A percentile compares a stretch with the other conserved stretches of the same genome.
These are phyloP conservation scores for Kradibia gibbosae DNA, from an alignment of 1,140 invertebrate genomes.

Conservation along the genomic window DNA sequence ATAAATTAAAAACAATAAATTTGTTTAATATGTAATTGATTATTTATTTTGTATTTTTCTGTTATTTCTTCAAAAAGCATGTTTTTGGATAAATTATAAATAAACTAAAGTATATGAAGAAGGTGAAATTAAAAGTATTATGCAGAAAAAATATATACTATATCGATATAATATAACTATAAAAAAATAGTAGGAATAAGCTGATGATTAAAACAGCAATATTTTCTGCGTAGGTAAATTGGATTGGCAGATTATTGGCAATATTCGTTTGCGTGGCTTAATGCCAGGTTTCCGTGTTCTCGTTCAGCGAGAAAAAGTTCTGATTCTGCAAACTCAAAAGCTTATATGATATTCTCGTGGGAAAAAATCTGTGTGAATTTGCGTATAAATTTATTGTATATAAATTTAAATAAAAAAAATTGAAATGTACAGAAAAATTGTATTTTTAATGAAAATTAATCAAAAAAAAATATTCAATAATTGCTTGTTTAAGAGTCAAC, in stretches of 20 bases:
- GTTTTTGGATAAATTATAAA: not conserved
- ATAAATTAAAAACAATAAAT: too few relatives aligned
- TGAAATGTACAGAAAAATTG: too few relatives aligned
- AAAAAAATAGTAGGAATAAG: not conserved
- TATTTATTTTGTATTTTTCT: too few relatives aligned
- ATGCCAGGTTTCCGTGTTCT: conserved; percentile 41
- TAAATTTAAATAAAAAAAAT: too few relatives aligned
- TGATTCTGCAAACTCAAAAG: conserved; percentile 27
- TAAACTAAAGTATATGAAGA: not conserved
- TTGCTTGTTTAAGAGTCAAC: too few relatives aligned
- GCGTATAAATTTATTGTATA: not conserved
- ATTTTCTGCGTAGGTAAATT: conserved; percentile 56
- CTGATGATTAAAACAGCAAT: conserved; percentile 29
- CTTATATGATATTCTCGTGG: too few relatives aligned
- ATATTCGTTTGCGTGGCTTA: conserved; percentile 58
- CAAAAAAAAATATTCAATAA: too few relatives aligned
- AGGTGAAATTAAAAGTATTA: too few relatives aligned
- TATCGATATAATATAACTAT: not conserved
- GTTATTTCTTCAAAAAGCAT: too few relatives aligned
- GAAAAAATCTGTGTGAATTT: not conserved
- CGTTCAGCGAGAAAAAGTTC: conserved; percentile 22
- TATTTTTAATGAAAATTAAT: too few relatives aligned
- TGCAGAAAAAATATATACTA: not conserved
- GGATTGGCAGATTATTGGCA: conserved; percentile 61
- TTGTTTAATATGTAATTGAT: too few relatives aligned